phyloP scores from a whole-genome alignment of 2,113 vertebrate genomes.

The Crotalus helleri region DNA sequence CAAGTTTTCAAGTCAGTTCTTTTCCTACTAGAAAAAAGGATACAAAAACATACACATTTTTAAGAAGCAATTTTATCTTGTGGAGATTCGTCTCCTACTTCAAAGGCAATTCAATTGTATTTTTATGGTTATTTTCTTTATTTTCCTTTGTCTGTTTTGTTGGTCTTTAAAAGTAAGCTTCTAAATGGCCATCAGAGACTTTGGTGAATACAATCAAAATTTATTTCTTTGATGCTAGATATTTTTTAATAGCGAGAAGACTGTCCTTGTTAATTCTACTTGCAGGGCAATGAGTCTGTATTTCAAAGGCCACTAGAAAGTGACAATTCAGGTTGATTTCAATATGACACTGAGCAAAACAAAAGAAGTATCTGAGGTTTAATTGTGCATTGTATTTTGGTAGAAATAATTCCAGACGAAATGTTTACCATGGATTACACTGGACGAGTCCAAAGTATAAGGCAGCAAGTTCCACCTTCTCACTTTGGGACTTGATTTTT shows the following conservation, averaged over 20 bases:
- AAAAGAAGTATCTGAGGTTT: constrained; percentile 22
- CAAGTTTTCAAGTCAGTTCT: constrained; percentile 82
- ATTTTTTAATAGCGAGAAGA: constrained; percentile 64
- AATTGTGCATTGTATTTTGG: constrained; percentile 13
- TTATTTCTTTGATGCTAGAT: constrained; percentile 70
- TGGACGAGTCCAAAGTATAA: neutral
- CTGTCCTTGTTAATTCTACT: constrained; percentile 59
- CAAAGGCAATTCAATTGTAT: constrained; percentile 87
- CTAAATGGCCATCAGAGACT: constrained; percentile 88
- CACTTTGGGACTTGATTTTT: neutral
- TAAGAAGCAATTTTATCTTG: constrained; percentile 89
- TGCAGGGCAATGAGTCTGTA: constrained; percentile 61
- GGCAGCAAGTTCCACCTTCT: neutral
- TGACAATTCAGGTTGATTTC: constrained; percentile 74
- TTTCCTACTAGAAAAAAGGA: constrained; percentile 98
- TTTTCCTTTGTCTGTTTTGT: constrained; percentile 64
- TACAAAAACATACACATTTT: constrained; percentile 99
- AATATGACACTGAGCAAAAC: constrained; percentile 41
- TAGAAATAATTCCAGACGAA: neutral
- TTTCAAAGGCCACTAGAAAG: constrained; percentile 92
- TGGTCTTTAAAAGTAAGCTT: constrained; percentile 77
- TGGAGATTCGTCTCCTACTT: constrained; percentile 78
- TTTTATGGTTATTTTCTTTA: constrained; percentile 49
- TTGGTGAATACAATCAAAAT: constrained; percentile 86
- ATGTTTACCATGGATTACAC: neutral